Percentiles rank a stretch among this genome's conserved stretches.
Evolutionary conservation across 2,113 vertebrate genomes (phyloP).

Genomic region (Pygoscelis adeliae): DNA sequence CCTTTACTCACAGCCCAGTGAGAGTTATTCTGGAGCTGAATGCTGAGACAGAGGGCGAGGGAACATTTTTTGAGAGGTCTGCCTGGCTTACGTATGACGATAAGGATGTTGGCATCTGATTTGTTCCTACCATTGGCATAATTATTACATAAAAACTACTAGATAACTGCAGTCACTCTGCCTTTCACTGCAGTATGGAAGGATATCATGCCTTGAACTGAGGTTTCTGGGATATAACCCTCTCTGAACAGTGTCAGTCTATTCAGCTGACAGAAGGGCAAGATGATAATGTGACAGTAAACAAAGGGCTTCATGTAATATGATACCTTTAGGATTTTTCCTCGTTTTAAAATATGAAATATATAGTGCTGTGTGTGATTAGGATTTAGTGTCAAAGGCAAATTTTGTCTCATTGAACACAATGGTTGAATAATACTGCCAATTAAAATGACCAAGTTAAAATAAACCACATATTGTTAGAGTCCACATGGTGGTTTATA

Average conservation of each 20-base stretch:
- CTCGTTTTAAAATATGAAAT: background rate
- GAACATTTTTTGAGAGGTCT: background rate
- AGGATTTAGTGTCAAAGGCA: background rate
- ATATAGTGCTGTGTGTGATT: background rate
- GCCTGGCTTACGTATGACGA: fast-evolving
- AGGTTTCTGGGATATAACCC: background rate
- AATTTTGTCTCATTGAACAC: background rate
- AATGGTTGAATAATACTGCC: background rate
- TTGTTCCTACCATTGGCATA: background rate
- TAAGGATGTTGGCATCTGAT: background rate
- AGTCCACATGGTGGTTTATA: background rate
- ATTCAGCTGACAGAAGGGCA: background rate
- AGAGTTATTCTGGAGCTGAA: background rate
- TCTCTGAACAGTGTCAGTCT: background rate
- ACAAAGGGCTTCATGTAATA: background rate
- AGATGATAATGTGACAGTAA: background rate
- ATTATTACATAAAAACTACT: background rate
- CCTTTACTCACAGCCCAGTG: background rate
- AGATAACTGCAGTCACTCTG: background rate
- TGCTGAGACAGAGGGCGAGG: background rate
- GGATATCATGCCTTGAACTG: background rate
- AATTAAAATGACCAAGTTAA: background rate
- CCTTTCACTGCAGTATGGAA: background rate
- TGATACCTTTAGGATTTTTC: background rate
- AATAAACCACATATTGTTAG: background rate